phyloP scores from a whole-genome alignment of 2,888 invertebrate species.

The Heteromyza rotundicornis region DNA sequence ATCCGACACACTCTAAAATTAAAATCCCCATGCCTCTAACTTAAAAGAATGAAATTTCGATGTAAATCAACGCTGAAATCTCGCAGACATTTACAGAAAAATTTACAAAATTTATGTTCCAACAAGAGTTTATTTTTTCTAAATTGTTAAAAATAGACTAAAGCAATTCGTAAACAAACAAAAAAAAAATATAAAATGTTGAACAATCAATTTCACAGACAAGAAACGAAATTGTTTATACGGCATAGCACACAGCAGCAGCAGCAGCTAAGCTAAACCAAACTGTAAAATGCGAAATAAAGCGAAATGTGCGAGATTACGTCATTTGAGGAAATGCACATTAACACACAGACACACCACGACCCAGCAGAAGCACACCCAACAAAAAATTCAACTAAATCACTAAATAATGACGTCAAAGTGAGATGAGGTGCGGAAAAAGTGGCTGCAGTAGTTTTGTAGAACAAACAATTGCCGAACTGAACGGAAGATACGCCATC shows the following conservation, averaged over 20 bases:
- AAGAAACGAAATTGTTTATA: too few species aligned
- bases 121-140: not conserved
- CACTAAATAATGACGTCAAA: conserved; percentile 16
- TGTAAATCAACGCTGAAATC: too few species aligned
- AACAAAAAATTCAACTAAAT: not conserved
- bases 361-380: not conserved
- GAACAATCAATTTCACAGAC: not conserved
- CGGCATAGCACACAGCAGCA: too few species aligned
- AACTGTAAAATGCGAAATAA: not conserved
- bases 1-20: too few species aligned
- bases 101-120: conserved; percentile 9
- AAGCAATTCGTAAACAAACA: conserved; percentile 7
- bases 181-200: not conserved
- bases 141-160: conserved; percentile 17
- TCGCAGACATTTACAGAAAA: not conserved
- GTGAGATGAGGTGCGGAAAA: too few species aligned
- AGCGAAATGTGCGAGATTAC: conserved; percentile 2
- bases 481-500: not conserved
- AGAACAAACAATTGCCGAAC: not conserved
- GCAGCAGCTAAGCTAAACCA: too few species aligned
- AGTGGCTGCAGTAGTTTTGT: not conserved
- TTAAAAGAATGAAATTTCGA: too few species aligned
- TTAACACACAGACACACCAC: too few species aligned
- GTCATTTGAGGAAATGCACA: not conserved
- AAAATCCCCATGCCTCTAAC: too few species aligned